A percentile compares a stretch with the other conserved stretches of the same genome.
These are phyloP conservation scores for Andricus curvator DNA, from an alignment of 2,888 invertebrate genomes.

Conservation along the genomic window DNA sequence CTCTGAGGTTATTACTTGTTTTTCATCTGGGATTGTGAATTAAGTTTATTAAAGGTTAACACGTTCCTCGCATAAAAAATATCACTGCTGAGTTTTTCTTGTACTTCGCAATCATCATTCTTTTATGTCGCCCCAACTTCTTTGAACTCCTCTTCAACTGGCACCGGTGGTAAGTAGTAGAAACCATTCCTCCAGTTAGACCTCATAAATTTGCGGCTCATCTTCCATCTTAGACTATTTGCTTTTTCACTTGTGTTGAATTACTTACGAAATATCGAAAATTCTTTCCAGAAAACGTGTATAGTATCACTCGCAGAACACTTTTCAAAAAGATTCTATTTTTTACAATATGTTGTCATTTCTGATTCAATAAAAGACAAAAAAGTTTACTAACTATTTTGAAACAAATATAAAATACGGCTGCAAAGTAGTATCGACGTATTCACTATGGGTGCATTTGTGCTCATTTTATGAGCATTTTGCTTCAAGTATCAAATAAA, in stretches of 20 bases:
- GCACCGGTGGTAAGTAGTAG: constrained; percentile 4
- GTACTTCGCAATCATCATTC: constrained; percentile 36
- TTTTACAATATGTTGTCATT: not conserved
- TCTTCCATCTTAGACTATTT: not conserved
- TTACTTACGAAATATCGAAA: not conserved
- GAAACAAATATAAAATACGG: not conserved
- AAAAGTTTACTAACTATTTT: not conserved
- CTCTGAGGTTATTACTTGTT: not conserved
- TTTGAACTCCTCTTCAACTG: constrained; percentile 33
- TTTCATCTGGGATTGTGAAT: constrained; percentile 10
- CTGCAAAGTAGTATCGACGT: too few species aligned
- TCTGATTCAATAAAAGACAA: not conserved
- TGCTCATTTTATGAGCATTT: too few species aligned
- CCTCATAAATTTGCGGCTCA: constrained; percentile 19
- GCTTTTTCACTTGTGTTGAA: constrained; percentile 4
- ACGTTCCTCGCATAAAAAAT: constrained; percentile 30
- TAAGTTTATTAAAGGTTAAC: constrained; percentile 24
- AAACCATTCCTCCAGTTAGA: constrained; percentile 22
- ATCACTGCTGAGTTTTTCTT: constrained; percentile 33
- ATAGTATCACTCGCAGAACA: not conserved
- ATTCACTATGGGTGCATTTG: too few species aligned
- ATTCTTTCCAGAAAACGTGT: not conserved
- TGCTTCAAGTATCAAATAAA: too few species aligned
- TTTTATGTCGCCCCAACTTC: constrained; percentile 33
- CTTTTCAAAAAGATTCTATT: not conserved